Conservation (phyloP, 2,888 invertebrate species). For the Acanthococcus lagerstroemiae region DNA sequence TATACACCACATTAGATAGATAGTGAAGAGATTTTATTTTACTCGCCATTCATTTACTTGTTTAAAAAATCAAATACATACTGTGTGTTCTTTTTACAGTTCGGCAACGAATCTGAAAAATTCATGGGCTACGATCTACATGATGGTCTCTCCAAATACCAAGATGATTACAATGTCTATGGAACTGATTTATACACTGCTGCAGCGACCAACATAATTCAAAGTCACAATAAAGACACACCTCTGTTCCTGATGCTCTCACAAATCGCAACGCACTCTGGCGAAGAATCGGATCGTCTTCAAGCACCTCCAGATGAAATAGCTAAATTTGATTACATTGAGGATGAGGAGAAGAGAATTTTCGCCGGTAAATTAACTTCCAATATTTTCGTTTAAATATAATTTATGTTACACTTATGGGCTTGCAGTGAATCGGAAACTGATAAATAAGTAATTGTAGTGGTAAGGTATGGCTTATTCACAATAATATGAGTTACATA, state of each 20-base stretch:
- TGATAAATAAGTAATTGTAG: no score
- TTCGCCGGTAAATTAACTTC: slow-evolving; percentile 57
- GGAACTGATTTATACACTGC: slow-evolving; percentile 55
- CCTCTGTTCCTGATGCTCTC: slow-evolving; percentile 62
- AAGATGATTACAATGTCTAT: slow-evolving; percentile 49
- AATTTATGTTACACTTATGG: no score
- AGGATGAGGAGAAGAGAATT: slow-evolving; percentile 53
- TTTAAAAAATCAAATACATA: background rate
- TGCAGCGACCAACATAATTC: slow-evolving; percentile 52
- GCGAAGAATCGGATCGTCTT: slow-evolving; percentile 51
- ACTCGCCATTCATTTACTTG: background rate
- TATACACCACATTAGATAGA: no score
- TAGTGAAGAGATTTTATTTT: no score
- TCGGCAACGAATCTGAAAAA: no score
- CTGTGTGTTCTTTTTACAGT: slow-evolving; percentile 29
- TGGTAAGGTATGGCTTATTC: no score
- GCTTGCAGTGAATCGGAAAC: no score
- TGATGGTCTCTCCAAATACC: slow-evolving; percentile 48
- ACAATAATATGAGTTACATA: no score
- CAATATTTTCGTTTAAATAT: no score
- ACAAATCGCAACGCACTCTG: slow-evolving; percentile 60
- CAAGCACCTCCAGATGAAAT: slow-evolving; percentile 65
- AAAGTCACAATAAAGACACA: slow-evolving; percentile 44
- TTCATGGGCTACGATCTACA: slow-evolving; percentile 53
- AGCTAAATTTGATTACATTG: slow-evolving; percentile 55